Conservation (phyloP, 2,888 invertebrate species). For the Schizaphis graminum region DNA sequence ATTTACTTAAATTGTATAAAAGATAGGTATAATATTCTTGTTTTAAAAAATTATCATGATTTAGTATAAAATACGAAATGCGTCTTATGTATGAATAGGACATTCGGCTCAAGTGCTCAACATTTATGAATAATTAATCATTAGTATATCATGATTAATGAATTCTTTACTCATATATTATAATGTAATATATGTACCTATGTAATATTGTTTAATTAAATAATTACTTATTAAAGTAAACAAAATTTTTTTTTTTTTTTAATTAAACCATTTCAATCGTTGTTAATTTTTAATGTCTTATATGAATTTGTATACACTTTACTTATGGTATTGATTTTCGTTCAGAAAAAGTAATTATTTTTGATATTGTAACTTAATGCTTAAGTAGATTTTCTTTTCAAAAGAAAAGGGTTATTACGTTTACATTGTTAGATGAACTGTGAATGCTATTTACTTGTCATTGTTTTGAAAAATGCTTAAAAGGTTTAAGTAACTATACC, state of each 20-base stretch:
- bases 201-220: neutral
- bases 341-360: neutral
- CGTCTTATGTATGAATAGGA: neutral
- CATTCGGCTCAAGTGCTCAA: neutral
- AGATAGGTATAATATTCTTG: neutral
- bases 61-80: neutral
- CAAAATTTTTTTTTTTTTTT: neutral
- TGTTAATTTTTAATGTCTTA: neutral
- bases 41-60: neutral
- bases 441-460: conserved; percentile 52
- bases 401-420: conserved; percentile 13
- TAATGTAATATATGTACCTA: neutral
- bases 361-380: conserved; percentile 3
- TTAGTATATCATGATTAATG: neutral
- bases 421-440: conserved; percentile 52
- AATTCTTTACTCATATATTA: neutral
- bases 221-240: neutral
- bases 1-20: neutral
- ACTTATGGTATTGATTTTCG: neutral
- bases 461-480: conserved; percentile 32
- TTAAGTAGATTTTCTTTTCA: neutral
- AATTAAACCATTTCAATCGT: neutral
- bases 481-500: neutral
- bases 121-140: neutral
- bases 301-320: neutral